Percentiles rank a stretch among this genome's conserved stretches.
Conservation (phyloP, 2,113 vertebrate species). For the Rhineura floridana region DNA sequence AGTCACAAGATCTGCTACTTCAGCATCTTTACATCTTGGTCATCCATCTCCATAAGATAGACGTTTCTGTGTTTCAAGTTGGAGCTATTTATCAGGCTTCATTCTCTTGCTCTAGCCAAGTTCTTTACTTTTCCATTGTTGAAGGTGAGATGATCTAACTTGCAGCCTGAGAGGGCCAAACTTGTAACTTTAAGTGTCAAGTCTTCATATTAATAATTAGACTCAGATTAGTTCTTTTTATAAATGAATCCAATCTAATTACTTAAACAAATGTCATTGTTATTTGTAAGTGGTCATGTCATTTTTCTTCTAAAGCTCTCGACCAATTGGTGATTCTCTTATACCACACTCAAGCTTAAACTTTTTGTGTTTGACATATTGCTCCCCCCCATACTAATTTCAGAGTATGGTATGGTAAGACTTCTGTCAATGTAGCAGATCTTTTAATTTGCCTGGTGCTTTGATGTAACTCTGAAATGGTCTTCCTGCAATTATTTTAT, state of each 20-base stretch:
- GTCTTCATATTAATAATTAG: not conserved
- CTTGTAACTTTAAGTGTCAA: not conserved
- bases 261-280: not conserved
- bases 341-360: not conserved
- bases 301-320: not conserved
- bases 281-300: not conserved
- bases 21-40: not conserved
- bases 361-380: not conserved
- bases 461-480: not conserved
- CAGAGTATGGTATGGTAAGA: not conserved
- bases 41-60: not conserved
- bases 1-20: not conserved
- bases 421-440: not conserved
- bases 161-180: not conserved
- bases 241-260: not conserved
- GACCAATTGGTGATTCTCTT: not conserved
- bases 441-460: not conserved
- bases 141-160: not conserved
- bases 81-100: not conserved
- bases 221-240: too few species aligned
- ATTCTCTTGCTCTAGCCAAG: too few species aligned
- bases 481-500: accelerated
- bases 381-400: too few species aligned
- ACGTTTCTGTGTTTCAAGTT: not conserved
- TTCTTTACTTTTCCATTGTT: too few species aligned